Conservation (phyloP, 1,140 invertebrate genomes). For the Bombus polaris region DNA sequence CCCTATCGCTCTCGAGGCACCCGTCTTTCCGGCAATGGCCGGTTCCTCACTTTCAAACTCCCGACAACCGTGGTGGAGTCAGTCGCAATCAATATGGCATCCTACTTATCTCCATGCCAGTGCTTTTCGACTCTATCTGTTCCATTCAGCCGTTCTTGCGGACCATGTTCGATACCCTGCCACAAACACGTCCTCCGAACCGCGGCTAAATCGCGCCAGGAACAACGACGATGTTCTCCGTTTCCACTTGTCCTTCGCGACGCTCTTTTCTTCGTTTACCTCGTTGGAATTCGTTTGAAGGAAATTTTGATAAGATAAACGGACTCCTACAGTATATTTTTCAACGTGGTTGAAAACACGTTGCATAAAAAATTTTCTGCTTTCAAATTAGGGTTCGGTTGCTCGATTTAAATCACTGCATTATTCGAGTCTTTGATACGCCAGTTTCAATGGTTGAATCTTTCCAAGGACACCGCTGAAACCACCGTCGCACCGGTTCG, state of each 20-base stretch:
- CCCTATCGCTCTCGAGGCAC: constrained; percentile 41
- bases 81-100: constrained; percentile 81
- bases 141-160: constrained; percentile 14
- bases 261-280: background rate
- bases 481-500: constrained; percentile 8
- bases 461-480: constrained; percentile 1
- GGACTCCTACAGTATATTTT: background rate
- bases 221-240: background rate
- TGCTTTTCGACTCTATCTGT: constrained; percentile 67
- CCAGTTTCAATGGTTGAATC: background rate
- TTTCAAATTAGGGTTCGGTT: background rate
- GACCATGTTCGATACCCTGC: constrained; percentile 38
- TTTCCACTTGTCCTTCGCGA: background rate
- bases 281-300: background rate
- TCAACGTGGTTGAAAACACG: background rate
- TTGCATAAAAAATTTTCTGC: background rate
- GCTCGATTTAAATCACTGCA: background rate
- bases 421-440: background rate
- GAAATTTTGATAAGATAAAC: background rate
- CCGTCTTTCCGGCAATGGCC: constrained; percentile 51
- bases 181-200: constrained; percentile 21
- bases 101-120: constrained; percentile 78
- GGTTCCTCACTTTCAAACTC: constrained; percentile 78
- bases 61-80: constrained; percentile 69
- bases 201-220: background rate